These are phyloP conservation scores for Bombus polaris DNA, from an alignment of 1,140 invertebrate species.

Conservation along the genomic window DNA sequence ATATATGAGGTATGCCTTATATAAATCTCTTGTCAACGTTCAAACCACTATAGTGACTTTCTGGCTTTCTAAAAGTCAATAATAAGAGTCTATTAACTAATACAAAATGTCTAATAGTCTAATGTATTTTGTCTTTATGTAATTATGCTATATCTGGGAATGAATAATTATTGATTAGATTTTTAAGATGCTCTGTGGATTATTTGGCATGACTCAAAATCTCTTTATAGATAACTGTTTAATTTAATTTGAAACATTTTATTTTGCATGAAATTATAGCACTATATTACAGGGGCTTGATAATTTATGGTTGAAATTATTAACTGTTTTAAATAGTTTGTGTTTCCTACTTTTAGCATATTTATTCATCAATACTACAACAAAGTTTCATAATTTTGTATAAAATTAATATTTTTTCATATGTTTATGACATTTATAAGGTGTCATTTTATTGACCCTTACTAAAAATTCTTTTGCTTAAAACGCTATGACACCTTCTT, in stretches of 20 bases:
- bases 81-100: not conserved
- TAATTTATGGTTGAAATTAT: conserved; percentile 4
- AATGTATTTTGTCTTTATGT: not conserved
- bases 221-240: not conserved
- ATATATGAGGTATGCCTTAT: not conserved
- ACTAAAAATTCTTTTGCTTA: conserved; percentile 57
- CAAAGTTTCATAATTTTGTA: conserved; percentile 14
- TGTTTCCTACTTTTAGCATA: conserved; percentile 12
- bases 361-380: conserved; percentile 34
- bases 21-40: not conserved
- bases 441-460: conserved; percentile 11
- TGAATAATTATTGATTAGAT: not conserved
- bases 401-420: not conserved
- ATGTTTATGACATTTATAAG: conserved; percentile 2
- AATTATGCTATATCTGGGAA: not conserved
- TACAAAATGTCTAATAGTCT: not conserved
- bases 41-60: not conserved
- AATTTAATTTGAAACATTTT: conserved; percentile 8
- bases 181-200: conserved; percentile 18
- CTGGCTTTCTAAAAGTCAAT: conserved; percentile 1
- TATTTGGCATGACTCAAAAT: not conserved
- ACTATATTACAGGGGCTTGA: conserved; percentile 5
- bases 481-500: conserved; percentile 48
- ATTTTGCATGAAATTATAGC: conserved; percentile 14
- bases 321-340: conserved; percentile 30